Conservation (phyloP, 2,113 vertebrate genomes). For the Alces alces region DNA sequence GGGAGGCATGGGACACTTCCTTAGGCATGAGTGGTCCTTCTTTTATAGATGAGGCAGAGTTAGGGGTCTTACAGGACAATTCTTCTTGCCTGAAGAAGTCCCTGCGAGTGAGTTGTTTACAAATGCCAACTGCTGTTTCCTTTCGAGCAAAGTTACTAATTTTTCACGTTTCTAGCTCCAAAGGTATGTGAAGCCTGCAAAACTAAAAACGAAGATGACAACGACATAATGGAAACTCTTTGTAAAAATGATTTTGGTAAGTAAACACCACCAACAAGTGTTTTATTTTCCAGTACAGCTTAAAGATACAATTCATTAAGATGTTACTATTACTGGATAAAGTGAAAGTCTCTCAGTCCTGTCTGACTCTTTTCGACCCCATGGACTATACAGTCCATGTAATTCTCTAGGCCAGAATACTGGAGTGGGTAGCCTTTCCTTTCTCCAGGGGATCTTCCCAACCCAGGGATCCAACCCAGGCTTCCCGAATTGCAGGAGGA, state of each 20-base stretch:
- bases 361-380: neutral
- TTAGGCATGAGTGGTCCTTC: neutral
- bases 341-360: neutral
- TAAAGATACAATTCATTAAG: neutral
- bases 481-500: neutral
- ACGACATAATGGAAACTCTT: constrained; percentile 96
- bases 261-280: constrained; percentile 57
- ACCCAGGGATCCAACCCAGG: neutral
- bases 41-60: neutral
- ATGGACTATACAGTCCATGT: neutral
- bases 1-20: neutral
- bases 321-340: neutral
- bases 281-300: neutral
- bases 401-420: neutral
- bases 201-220: constrained; percentile 94
- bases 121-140: constrained; percentile 76
- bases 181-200: constrained; percentile 97
- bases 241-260: constrained; percentile 99
- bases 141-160: constrained; percentile 59
- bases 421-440: neutral
- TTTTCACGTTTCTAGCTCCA: constrained; percentile 84
- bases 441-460: neutral
- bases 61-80: neutral
- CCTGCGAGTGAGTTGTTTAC: constrained; percentile 40
- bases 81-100: neutral